Percentiles rank a stretch among this genome's conserved stretches.
phyloP scores from a whole-genome alignment of 2,888 invertebrate genomes.

The Drosophila histrio region DNA sequence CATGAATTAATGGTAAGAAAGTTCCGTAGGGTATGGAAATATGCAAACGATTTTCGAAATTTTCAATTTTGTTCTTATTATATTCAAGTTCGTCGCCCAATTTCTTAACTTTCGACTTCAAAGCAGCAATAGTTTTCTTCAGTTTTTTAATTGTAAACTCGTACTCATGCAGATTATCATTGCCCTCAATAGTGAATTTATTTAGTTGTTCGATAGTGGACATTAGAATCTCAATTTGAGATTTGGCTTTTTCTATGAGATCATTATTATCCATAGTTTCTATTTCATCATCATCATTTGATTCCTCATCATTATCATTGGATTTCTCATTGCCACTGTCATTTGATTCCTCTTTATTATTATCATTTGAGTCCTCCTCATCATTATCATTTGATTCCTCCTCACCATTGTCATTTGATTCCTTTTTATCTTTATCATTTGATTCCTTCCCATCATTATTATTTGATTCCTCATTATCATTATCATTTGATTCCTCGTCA shows the following conservation, averaged over 20 bases:
- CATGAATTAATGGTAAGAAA: not conserved
- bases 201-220: not conserved
- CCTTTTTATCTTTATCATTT: too few species aligned
- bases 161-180: not conserved
- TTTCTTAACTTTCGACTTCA: not conserved
- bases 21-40: not conserved
- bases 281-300: too few species aligned
- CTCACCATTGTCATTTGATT: too few species aligned
- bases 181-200: not conserved
- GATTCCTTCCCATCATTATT: too few species aligned
- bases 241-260: too few species aligned
- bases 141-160: not conserved
- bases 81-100: not conserved
- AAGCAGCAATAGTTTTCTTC: not conserved
- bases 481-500: too few species aligned
- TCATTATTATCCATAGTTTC: too few species aligned
- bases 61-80: not conserved
- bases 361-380: too few species aligned
- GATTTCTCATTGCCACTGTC: not conserved
- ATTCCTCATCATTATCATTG: not conserved
- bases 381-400: not conserved
- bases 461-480: not conserved
- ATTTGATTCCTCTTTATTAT: too few species aligned
- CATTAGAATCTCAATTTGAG: not conserved
- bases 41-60: not conserved